These are phyloP conservation scores for Pipra filicauda DNA, from an alignment of 2,113 vertebrate genomes.

Conservation along the genomic window DNA sequence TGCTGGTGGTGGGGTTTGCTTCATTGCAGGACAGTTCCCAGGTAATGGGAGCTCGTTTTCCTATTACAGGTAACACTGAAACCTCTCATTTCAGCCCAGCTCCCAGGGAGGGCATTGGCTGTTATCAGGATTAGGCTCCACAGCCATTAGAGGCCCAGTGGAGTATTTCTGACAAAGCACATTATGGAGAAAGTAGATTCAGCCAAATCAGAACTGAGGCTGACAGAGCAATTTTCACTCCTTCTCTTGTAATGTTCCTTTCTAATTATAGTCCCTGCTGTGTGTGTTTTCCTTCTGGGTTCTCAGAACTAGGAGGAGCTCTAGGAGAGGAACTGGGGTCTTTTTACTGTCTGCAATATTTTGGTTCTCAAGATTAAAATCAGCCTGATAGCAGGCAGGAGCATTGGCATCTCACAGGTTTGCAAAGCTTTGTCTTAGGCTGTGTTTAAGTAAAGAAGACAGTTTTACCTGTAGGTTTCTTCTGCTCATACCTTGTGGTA, in stretches of 20 bases:
- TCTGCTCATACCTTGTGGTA: background rate
- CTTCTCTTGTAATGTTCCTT: background rate
- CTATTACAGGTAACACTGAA: background rate
- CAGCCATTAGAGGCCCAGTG: background rate
- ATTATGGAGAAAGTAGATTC: background rate
- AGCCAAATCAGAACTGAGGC: background rate
- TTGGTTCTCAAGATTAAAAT: background rate
- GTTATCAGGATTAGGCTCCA: background rate
- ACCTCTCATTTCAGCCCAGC: background rate
- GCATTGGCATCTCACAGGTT: background rate
- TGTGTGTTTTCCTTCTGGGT: background rate
- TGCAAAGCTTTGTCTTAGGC: background rate
- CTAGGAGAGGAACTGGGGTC: background rate
- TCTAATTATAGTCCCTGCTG: background rate
- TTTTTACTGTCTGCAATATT: background rate
- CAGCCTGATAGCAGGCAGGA: background rate
- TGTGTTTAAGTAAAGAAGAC: background rate
- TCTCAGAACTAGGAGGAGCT: background rate
- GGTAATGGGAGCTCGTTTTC: background rate
- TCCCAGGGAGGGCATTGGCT: background rate
- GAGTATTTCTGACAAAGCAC: conserved; percentile 24
- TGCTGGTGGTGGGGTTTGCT: background rate
- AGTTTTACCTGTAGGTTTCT: background rate
- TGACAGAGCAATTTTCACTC: conserved; percentile 16
- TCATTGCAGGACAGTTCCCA: background rate